Evolutionary conservation across 1,140 invertebrate species (phyloP).

Genomic region (Lamellibrachia luymesi): DNA sequence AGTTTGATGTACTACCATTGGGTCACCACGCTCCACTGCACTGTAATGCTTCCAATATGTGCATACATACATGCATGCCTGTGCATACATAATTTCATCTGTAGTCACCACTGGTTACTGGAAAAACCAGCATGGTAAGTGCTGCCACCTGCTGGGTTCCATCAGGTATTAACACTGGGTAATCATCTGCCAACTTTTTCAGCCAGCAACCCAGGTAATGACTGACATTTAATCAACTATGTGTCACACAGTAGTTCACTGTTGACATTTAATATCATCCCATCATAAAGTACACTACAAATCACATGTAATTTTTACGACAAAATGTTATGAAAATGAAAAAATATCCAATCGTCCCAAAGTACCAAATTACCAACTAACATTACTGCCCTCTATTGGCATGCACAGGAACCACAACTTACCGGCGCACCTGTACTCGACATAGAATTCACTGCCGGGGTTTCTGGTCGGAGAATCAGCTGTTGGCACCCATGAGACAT

Average conservation of each 20-base stretch:
- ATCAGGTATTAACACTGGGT: not conserved
- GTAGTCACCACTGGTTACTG: not conserved
- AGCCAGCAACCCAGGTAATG: slow-evolving; percentile 3
- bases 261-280: not conserved
- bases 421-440: slow-evolving; percentile 26
- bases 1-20: too few species aligned
- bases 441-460: slow-evolving; percentile 24
- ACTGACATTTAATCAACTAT: not conserved
- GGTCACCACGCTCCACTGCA: too few species aligned
- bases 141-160: not conserved
- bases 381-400: too few species aligned
- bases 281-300: not conserved
- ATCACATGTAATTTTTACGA: not conserved
- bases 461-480: slow-evolving; percentile 16
- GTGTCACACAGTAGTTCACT: not conserved
- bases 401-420: not conserved
- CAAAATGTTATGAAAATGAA: not conserved
- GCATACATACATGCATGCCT: not conserved
- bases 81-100: not conserved
- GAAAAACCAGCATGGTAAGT: not conserved
- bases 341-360: not conserved
- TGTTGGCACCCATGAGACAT: slow-evolving; percentile 23
- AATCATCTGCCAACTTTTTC: not conserved
- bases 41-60: not conserved
- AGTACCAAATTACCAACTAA: not conserved